Evolutionary conservation across 2,113 vertebrate species (phyloP).

Genomic region (Danio rerio): DNA sequence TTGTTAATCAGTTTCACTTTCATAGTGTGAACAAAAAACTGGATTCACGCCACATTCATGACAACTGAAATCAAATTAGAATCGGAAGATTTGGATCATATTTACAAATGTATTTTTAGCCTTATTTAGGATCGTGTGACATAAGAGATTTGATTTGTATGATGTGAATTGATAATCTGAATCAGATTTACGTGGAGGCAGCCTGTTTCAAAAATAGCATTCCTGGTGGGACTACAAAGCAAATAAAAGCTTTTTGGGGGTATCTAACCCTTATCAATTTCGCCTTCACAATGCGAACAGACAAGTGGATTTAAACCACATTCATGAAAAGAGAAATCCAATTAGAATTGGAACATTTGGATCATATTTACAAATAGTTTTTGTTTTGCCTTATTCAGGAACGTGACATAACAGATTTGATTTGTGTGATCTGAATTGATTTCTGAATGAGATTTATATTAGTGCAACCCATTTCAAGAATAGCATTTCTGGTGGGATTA

Average conservation of each 20-base stretch:
- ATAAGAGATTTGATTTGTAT: too few species aligned
- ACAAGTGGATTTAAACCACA: not conserved
- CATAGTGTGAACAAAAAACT: not conserved
- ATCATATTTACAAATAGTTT: not conserved
- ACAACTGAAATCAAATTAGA: too few species aligned
- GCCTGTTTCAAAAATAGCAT: too few species aligned
- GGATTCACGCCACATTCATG: not conserved
- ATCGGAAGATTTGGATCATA: too few species aligned
- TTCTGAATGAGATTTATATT: not conserved
- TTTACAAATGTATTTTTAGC: too few species aligned
- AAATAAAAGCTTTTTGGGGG: not conserved
- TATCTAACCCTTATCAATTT: not conserved
- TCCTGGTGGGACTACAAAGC: too few species aligned
- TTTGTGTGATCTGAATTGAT: not conserved
- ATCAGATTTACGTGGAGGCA: too few species aligned
- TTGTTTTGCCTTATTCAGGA: not conserved
- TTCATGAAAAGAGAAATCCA: not conserved
- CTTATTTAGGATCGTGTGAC: too few species aligned
- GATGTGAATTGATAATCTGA: not conserved
- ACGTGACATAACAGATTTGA: too few species aligned
- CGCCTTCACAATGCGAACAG: not conserved
- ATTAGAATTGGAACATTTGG: too few species aligned
- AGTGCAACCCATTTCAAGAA: slow-evolving; percentile 86
- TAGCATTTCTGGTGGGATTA: slow-evolving; percentile 86
- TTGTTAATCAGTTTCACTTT: too few species aligned